Conservation (phyloP, 2,113 vertebrate genomes). For the Passer domesticus region DNA sequence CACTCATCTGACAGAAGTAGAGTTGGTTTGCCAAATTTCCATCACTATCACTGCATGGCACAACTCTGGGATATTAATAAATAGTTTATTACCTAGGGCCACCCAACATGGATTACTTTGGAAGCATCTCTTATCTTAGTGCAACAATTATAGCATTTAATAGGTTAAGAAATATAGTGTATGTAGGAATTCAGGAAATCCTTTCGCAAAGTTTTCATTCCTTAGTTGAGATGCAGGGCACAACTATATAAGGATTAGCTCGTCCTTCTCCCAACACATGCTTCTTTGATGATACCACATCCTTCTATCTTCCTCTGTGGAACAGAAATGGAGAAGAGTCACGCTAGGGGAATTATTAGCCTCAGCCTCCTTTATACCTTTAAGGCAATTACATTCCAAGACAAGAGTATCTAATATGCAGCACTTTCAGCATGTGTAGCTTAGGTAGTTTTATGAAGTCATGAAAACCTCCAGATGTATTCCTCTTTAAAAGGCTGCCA, state of each 20-base stretch:
- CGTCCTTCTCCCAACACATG: conserved; percentile 57
- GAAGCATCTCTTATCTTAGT: conserved; percentile 58
- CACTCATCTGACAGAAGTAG: conserved; percentile 66
- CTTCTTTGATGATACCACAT: conserved; percentile 72
- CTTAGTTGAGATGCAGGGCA: conserved; percentile 71
- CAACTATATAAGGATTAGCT: conserved; percentile 67
- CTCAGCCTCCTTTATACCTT: conserved; percentile 70
- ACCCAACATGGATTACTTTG: conserved; percentile 40
- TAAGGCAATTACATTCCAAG: conserved; percentile 75
- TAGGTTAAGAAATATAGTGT: conserved; percentile 46
- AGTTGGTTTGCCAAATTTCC: conserved; percentile 65
- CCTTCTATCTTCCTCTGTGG: conserved; percentile 65
- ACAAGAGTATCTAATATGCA: conserved; percentile 74
- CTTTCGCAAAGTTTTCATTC: conserved; percentile 17
- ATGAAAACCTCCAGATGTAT: conserved; percentile 69
- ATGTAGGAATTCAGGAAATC: conserved; percentile 49
- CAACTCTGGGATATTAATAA: conserved; percentile 67
- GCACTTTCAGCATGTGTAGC: conserved; percentile 66
- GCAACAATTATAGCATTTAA: conserved; percentile 70
- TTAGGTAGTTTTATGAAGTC: conserved; percentile 61
- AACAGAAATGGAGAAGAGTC: conserved; percentile 70
- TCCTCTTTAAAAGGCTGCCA: conserved; percentile 63
- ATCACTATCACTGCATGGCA: conserved; percentile 60
- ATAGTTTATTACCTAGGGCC: conserved; percentile 57
- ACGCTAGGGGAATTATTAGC: conserved; percentile 70